Base-by-base conservation (phyloP, 2,888 invertebrate species). In the Ochropleura leucogaster region DNA sequence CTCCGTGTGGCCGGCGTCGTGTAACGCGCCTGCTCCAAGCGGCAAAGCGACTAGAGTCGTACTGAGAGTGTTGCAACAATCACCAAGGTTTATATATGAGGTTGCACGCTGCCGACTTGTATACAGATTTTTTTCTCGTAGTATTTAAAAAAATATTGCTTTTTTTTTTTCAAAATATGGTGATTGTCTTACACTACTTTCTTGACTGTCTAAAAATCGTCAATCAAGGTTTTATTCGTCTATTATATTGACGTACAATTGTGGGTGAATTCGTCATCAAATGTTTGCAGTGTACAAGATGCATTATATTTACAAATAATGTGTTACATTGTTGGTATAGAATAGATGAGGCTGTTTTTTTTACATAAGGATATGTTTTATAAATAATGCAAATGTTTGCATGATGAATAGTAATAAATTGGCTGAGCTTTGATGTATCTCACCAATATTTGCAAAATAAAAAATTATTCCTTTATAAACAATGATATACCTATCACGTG, bases 41-140 rank as follows among this genome's bases (percentile, higher is more conserved):
- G 96, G 96, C 96, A 96, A 96, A 96, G 96, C 96, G 96, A 96
- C 96, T 96, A 96, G 96, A 96, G 96, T 95, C 96, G 95, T 94
- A 96, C 96, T 96, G 96, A 96, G 94, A 91, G 94, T 96, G 95
- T 96, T 95, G 95, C 95, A 96, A 96, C 95, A 91, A 91, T 90
- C 92, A 88, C 94, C 94, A 94, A 95, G 94, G 94, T 93, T 96
- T 96, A 96, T 95, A 96, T 96, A 96, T 96, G 92, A 95, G 92
- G 90, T 93, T 95, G 94, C 91, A 94, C 86, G 90, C 89, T 86
- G 92, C 86, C 89, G 90, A 90, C 91, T 89, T 89, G 87, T 88
- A 86, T 83, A 90, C 84, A 87, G 89, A 88, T 87, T 89, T 88
- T 69, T 88, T 89, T 68, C 85, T 88, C 49, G 79, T 84, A 88